These are phyloP conservation scores for Vanessa cardui DNA, from an alignment of 2,888 invertebrate genomes.

Conservation along the genomic window DNA sequence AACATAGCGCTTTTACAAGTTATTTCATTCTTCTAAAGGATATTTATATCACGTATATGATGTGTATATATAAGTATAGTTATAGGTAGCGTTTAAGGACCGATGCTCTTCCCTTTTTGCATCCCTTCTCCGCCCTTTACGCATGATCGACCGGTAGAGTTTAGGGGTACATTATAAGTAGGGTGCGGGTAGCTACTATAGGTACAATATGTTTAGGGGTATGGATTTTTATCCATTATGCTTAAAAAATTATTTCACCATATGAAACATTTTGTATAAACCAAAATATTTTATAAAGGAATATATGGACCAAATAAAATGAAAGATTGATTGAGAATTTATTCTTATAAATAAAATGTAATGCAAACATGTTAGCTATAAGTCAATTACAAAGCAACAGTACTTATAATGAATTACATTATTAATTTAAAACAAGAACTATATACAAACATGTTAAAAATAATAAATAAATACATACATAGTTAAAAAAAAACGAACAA, in stretches of 20 bases:
- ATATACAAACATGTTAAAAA: too few species aligned
- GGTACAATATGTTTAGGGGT: conserved; percentile 29
- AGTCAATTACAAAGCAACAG: too few species aligned
- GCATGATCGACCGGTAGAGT: conserved; percentile 82
- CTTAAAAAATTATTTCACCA: neutral
- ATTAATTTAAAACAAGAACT: too few species aligned
- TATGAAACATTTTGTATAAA: neutral
- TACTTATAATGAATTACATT: too few species aligned
- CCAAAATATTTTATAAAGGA: too few species aligned
- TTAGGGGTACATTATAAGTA: conserved; percentile 75
- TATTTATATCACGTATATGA: conserved; percentile 32
- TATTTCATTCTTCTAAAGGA: conserved; percentile 23
- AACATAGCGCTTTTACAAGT: conserved; percentile 42
- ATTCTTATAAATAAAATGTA: too few species aligned
- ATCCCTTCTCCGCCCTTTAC: conserved; percentile 83
- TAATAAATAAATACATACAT: too few species aligned
- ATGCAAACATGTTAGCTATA: too few species aligned
- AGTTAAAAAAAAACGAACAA: too few species aligned
- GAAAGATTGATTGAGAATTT: too few species aligned
- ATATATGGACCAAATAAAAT: too few species aligned
- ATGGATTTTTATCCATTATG: conserved; percentile 14
- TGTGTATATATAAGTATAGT: conserved; percentile 52
- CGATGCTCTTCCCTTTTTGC: conserved; percentile 77
- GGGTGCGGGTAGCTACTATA: conserved; percentile 60
- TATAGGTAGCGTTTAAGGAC: conserved; percentile 71